phyloP scores from a whole-genome alignment of 1,140 invertebrate species.

The Andricus grossulariae region DNA sequence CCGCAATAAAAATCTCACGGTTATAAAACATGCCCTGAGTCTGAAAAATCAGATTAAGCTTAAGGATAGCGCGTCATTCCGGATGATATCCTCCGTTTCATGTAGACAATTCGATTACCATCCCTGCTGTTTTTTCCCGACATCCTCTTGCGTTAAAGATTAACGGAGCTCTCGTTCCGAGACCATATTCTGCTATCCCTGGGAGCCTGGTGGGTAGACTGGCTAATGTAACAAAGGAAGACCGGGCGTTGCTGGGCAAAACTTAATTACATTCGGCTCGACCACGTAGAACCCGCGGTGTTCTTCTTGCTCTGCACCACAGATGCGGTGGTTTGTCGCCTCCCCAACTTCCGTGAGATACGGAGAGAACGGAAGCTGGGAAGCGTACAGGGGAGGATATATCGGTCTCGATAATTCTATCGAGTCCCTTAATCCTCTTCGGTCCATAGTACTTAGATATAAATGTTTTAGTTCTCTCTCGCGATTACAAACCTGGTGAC shows the following conservation, averaged over 20 bases:
- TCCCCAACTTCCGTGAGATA: neutral
- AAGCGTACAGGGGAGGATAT: neutral
- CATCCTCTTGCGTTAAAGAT: conserved; percentile 52
- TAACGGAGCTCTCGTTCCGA: conserved; percentile 49
- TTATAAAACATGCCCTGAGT: neutral
- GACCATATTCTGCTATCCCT: conserved; percentile 44
- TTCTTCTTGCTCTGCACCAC: conserved; percentile 9
- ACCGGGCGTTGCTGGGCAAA: conserved; percentile 58
- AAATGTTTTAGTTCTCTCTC: conserved; percentile 12
- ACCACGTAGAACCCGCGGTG: conserved; percentile 16
- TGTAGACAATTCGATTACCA: conserved; percentile 53
- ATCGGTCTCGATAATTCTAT: conserved; percentile 12
- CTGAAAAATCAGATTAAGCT: neutral
- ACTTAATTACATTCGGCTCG: conserved; percentile 58
- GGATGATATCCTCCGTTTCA: conserved; percentile 21
- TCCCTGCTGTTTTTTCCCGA: conserved; percentile 38
- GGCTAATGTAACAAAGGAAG: conserved; percentile 67
- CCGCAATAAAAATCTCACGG: neutral
- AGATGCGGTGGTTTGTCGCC: neutral
- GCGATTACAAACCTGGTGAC: neutral
- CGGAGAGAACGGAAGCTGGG: neutral
- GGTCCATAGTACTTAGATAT: neutral
- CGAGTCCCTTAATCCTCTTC: conserved; percentile 2
- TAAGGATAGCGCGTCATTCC: no score
- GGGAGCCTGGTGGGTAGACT: conserved; percentile 41